These are phyloP conservation scores for Drosophila formosana DNA, from an alignment of 2,888 invertebrate genomes.

Conservation along the genomic window DNA sequence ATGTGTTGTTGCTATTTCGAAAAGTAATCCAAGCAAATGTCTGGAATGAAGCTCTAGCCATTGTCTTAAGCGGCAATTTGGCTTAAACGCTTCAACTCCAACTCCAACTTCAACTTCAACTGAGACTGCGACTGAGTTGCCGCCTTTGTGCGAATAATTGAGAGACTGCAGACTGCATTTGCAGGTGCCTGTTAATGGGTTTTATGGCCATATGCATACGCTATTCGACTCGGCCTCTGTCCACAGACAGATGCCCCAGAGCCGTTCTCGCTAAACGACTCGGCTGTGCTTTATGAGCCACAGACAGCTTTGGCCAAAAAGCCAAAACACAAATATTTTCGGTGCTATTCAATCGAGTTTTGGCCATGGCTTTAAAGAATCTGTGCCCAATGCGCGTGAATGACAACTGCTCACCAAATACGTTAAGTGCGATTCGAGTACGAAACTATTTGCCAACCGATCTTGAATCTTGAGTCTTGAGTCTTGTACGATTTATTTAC, in stretches of 20 bases:
- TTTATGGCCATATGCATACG: slow-evolving; percentile 57
- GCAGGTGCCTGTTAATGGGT: slow-evolving; percentile 69
- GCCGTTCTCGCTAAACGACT: slow-evolving; percentile 28
- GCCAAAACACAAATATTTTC: slow-evolving; percentile 37
- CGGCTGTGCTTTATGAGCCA: slow-evolving; percentile 45
- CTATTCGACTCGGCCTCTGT: slow-evolving; percentile 21
- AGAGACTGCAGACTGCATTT: slow-evolving; percentile 54
- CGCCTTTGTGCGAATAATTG: slow-evolving; percentile 24
- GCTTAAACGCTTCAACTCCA: neutral
- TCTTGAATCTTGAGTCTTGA: slow-evolving; percentile 46
- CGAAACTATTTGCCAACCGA: slow-evolving; percentile 25
- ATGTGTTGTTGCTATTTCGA: slow-evolving; percentile 57
- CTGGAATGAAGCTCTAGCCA: slow-evolving; percentile 41
- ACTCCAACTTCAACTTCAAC: neutral
- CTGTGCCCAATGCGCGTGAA: slow-evolving; percentile 43
- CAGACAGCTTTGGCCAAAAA: neutral
- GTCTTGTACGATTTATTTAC: slow-evolving; percentile 13
- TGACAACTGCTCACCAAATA: slow-evolving; percentile 18
- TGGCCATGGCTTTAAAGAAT: slow-evolving; percentile 55
- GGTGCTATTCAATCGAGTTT: slow-evolving; percentile 30
- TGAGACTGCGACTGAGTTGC: slow-evolving; percentile 30
- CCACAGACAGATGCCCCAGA: neutral
- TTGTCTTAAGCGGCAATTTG: slow-evolving; percentile 46
- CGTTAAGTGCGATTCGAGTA: neutral
- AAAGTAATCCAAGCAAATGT: slow-evolving; percentile 52